Evolutionary conservation across 2,797 vertebrate genomes (phyloP).

Genomic region (Gorsachius magnificus): DNA sequence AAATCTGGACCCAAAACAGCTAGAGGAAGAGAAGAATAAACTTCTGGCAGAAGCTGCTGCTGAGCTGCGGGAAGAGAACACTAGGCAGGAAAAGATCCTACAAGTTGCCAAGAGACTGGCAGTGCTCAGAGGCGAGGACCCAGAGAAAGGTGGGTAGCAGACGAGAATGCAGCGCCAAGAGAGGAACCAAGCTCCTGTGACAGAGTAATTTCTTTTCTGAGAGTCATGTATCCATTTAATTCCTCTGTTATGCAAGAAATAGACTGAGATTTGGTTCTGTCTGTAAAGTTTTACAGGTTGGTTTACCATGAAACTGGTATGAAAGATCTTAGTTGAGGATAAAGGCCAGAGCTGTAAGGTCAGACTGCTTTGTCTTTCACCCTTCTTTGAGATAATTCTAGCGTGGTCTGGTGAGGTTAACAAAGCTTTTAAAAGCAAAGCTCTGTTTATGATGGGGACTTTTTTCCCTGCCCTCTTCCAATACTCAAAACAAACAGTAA

Average conservation of each 20-base stretch:
- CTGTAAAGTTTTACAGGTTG: not conserved
- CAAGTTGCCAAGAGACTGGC: slow-evolving; percentile 89
- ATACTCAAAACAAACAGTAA: not conserved
- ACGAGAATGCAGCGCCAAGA: not conserved
- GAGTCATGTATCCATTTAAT: not conserved
- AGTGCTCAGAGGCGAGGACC: slow-evolving; percentile 87
- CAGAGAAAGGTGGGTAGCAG: slow-evolving; percentile 83
- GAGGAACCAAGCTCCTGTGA: not conserved
- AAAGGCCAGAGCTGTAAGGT: not conserved
- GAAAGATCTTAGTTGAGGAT: not conserved
- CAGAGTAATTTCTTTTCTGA: not conserved
- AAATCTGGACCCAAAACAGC: slow-evolving; percentile 78
- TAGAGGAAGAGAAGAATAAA: slow-evolving; percentile 86
- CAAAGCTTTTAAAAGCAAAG: not conserved
- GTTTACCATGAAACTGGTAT: not conserved
- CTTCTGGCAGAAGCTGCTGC: slow-evolving; percentile 87
- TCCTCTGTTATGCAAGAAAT: not conserved
- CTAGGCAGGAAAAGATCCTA: slow-evolving; percentile 85
- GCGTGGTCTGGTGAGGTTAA: not conserved
- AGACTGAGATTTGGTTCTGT: not conserved
- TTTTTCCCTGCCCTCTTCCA: not conserved
- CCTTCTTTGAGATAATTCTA: not conserved
- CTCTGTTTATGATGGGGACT: not conserved
- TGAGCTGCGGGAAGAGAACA: slow-evolving; percentile 84
- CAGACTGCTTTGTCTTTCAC: not conserved